These are phyloP conservation scores for Drosophila mayri DNA, from an alignment of 1,140 invertebrate genomes.

Conservation along the genomic window DNA sequence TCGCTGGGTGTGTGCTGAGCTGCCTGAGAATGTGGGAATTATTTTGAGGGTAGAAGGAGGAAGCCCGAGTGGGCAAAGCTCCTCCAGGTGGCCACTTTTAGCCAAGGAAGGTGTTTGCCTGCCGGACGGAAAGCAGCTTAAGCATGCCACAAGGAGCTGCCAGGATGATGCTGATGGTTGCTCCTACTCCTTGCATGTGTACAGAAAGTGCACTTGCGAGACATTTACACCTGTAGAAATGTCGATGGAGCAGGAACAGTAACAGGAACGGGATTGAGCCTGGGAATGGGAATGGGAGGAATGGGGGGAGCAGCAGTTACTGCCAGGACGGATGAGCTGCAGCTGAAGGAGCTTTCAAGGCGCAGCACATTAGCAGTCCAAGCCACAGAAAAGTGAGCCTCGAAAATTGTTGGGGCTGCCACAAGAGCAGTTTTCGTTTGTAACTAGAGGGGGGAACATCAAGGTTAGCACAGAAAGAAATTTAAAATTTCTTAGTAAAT, in stretches of 20 bases:
- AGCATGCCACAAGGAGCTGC: slow-evolving; percentile 29
- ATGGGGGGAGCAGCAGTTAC: slow-evolving; percentile 10
- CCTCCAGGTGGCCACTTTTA: slow-evolving; percentile 52
- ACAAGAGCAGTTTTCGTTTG: slow-evolving; percentile 51
- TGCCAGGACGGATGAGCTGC: slow-evolving; percentile 11
- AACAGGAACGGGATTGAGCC: background rate
- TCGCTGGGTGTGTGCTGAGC: background rate
- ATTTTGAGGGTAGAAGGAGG: slow-evolving; percentile 18
- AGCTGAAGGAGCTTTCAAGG: slow-evolving; percentile 27
- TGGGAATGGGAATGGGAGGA: background rate
- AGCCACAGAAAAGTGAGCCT: slow-evolving; percentile 62
- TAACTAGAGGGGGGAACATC: background rate
- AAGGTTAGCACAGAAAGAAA: slow-evolving; percentile 12
- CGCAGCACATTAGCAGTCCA: slow-evolving; percentile 62
- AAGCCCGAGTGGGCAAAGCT: slow-evolving; percentile 4
- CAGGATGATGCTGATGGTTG: slow-evolving; percentile 10
- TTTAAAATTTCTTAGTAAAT: background rate
- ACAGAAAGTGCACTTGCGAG: slow-evolving; percentile 51
- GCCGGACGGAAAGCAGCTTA: slow-evolving; percentile 43
- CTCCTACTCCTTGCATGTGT: slow-evolving; percentile 9
- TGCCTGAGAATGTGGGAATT: slow-evolving; percentile 72
- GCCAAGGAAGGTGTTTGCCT: slow-evolving; percentile 49
- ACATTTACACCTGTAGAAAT: slow-evolving; percentile 75
- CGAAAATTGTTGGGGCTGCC: slow-evolving; percentile 35
- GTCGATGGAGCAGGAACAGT: slow-evolving; percentile 45